Evolutionary conservation across 2,113 vertebrate species (phyloP).

Genomic region (Colossoma macropomum): DNA sequence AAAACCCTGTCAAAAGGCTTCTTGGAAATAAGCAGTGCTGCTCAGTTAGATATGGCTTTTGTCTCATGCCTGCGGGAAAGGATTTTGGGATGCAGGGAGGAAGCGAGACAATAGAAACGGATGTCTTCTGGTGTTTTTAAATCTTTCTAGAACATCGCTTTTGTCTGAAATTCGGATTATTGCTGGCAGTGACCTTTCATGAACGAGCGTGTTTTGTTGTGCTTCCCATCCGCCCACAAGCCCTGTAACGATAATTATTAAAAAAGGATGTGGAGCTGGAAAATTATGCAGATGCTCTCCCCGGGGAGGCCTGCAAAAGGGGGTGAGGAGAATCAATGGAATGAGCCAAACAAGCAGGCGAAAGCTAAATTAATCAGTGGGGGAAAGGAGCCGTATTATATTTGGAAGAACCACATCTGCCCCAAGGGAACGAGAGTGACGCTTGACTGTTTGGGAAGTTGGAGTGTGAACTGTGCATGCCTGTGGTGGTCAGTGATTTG

Average conservation of each 20-base stretch:
- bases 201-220: not conserved
- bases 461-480: not conserved
- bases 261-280: conserved; percentile 8
- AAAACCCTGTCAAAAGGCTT: not conserved
- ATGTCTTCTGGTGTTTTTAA: not conserved
- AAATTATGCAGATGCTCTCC: conserved; percentile 10
- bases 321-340: conserved; percentile 11
- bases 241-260: conserved; percentile 1
- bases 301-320: not conserved
- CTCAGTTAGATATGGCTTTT: not conserved
- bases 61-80: not conserved
- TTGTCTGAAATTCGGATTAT: not conserved
- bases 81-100: not conserved
- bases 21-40: not conserved
- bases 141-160: not conserved
- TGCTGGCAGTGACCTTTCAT: not conserved
- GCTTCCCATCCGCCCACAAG: conserved; percentile 3
- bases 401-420: not conserved
- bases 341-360: not conserved
- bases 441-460: not conserved
- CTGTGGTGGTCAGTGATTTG: not conserved
- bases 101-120: not conserved
- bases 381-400: not conserved
- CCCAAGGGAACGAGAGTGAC: not conserved
- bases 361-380: conserved; percentile 8